Base-by-base conservation (phyloP, 1,140 invertebrate genomes). In the roundworm (Caenorhabditis elegans) region DNA sequence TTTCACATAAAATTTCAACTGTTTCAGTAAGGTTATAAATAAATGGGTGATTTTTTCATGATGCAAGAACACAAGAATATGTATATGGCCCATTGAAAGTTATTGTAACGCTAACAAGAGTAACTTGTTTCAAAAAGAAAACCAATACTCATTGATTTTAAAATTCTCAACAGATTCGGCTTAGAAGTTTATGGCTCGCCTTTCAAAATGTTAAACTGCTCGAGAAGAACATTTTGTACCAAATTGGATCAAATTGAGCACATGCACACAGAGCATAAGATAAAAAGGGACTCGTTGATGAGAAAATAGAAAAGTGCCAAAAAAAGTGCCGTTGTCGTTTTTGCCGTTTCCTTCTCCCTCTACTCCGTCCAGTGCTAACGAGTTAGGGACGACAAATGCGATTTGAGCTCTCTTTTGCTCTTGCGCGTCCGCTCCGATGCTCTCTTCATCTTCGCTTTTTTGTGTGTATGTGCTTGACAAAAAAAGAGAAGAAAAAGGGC, bases 181-280 rank as follows among this genome's bases (percentile, higher is more conserved):
- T n/a, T n/a, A n/a, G n/a, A n/a, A n/a, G n/a, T n/a, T n/a, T n/a
- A n/a, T n/a, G n/a, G n/a, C n/a, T n/a, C n/a, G n/a, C n/a, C n/a
- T n/a, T n/a, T n/a, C n/a, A n/a, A n/a, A n/a, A n/a, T n/a, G n/a
- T n/a, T n/a, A n/a, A n/a, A n/a, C n/a, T n/a, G n/a, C n/a, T n/a
- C n/a, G n/a, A n/a, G n/a, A 48, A 31, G 53, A 60, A 60, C 53
- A 60, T 60, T 60, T 60, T 60, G 53, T 60, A 31, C 53, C 26
- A 60, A 60, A 34, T 60, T 11, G n/a, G 53, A 60, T 60, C 53
- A 60, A 60, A 60, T 60, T 60, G 53, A 60, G 53, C 53, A 60
- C 34, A 3, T 17, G 24, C 15, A 11, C 53, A 17, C 13, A 15
- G 0, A 3, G 3, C 53, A 60, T 31, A 60, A 31, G 53, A 60